Percentiles rank a stretch among this genome's conserved stretches.
Conservation (phyloP, 2,888 invertebrate species). For the Drosophila eohydei region DNA sequence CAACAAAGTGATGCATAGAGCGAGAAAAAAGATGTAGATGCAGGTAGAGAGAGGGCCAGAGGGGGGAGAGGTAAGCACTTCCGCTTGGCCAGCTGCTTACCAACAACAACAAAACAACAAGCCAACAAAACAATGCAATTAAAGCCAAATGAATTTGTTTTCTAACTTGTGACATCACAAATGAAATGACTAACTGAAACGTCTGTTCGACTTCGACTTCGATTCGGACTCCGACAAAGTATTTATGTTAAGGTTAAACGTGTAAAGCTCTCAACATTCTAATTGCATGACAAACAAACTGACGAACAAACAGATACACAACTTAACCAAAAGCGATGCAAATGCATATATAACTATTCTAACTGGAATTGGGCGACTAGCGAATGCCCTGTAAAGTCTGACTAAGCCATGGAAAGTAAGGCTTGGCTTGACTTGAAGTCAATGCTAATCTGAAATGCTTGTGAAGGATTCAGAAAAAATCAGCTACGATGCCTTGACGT, state of each 20-base stretch:
- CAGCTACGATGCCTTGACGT: neutral
- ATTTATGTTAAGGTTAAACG: conserved; percentile 75
- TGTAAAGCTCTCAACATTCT: conserved; percentile 58
- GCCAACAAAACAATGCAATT: conserved; percentile 56
- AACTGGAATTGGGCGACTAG: neutral
- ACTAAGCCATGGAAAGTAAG: no score
- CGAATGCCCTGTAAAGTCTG: conserved; percentile 19
- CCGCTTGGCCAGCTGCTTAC: conserved; percentile 56
- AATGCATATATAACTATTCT: conserved; percentile 7
- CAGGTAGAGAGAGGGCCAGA: conserved; percentile 1
- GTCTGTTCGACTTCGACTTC: neutral
- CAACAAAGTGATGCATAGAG: conserved; percentile 6
- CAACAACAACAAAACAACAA: conserved; percentile 26
- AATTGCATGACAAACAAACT: conserved; percentile 41
- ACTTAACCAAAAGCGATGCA: conserved; percentile 26
- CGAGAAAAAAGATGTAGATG: neutral
- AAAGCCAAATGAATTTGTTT: conserved; percentile 28
- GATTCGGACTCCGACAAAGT: conserved; percentile 20
- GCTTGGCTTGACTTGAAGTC: neutral
- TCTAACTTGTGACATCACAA: conserved; percentile 47
- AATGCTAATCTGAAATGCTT: neutral
- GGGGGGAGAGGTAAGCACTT: conserved; percentile 33
- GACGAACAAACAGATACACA: conserved; percentile 12
- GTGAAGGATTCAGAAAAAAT: neutral
- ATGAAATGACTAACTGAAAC: conserved; percentile 14